phyloP scores from a whole-genome alignment of 2,888 invertebrate species.

The Morpho deidamia region DNA sequence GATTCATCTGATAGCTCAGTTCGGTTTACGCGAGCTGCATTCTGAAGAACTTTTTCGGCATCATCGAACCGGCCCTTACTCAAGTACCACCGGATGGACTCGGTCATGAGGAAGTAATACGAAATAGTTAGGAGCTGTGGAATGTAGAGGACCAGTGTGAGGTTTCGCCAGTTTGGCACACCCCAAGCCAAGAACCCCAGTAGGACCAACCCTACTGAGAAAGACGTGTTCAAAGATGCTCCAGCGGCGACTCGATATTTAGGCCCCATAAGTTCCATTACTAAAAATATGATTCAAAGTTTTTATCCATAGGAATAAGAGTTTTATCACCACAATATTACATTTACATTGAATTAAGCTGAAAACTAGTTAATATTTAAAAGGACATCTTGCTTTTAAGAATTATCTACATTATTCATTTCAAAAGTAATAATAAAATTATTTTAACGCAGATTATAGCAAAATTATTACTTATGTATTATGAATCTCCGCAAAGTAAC shows the following conservation, averaged over 20 bases:
- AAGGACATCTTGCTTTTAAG: too few species aligned
- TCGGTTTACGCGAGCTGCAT: conserved; percentile 80
- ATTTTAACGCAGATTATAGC: too few species aligned
- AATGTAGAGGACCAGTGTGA: conserved; percentile 81
- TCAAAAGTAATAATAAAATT: too few species aligned
- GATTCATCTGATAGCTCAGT: conserved; percentile 46
- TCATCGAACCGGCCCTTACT: conserved; percentile 81
- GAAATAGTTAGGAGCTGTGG: conserved; percentile 82
- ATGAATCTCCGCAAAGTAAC: too few species aligned
- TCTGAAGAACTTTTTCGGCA: conserved; percentile 79
- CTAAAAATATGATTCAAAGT: conserved; percentile 47
- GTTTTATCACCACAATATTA: too few species aligned
- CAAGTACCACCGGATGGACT: conserved; percentile 87
- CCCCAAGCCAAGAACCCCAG: conserved; percentile 83
- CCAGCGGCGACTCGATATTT: conserved; percentile 83
- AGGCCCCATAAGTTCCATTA: conserved; percentile 86
- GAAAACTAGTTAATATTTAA: too few species aligned
- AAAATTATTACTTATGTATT: too few species aligned
- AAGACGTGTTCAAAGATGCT: conserved; percentile 82
- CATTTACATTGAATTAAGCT: too few species aligned
- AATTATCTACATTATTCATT: too few species aligned
- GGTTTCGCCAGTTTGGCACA: conserved; percentile 81
- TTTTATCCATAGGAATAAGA: not conserved
- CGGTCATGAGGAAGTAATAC: conserved; percentile 82
- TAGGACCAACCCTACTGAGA: conserved; percentile 82